Base-by-base conservation (phyloP, 2,113 vertebrate species). In the Crotophaga sulcirostris region DNA sequence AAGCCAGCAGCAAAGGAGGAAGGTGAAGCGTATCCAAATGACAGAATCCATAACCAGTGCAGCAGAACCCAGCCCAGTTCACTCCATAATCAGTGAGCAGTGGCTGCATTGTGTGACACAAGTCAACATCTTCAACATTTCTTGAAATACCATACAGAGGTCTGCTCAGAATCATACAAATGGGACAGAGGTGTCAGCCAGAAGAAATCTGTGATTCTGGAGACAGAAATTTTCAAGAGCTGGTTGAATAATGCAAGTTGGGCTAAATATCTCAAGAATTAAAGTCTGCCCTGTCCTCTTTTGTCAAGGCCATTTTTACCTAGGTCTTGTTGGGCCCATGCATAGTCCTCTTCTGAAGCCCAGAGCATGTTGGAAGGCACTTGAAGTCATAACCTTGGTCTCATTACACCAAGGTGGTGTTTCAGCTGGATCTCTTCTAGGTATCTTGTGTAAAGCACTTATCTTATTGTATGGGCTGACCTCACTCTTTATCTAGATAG, bases 301-400 rank as follows among this genome's bases (percentile, higher is more conserved):
- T 66, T 28, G 19, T 42, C 60, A 78, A 84, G 95, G 87, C 38
- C 5, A 7, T 33, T 84, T 69, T 42, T 23, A n/a, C 38, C 29
- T 26, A 47, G 60, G 60, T 64, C 73, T 79, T 78, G 51, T 25
- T 95, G 80, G 77, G 24, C 56, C 84, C 63, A 21, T 7, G 28
- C 33, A 14, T 34, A 70, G 60, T 42, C 34, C 47, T 2, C 3
- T 81, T 70, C 63, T 84, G 80, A 90, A 89, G 83, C 52, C 55
- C 70, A 85, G 67, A 78, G 55, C 34, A 34, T 55, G 42, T 54
- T 85, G 87, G 87, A 96, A 96, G 96, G 85, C 95, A 96, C 90
- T 90, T 94, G 18, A 79, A 55, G 34, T 77, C 59, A 70, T 74
- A 81, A 92, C 59, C 38, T 93, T 77, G 67, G 42, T 89, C 45